These are phyloP conservation scores for Dichetophora obliterata DNA, from an alignment of 2,888 invertebrate genomes.

Conservation along the genomic window DNA sequence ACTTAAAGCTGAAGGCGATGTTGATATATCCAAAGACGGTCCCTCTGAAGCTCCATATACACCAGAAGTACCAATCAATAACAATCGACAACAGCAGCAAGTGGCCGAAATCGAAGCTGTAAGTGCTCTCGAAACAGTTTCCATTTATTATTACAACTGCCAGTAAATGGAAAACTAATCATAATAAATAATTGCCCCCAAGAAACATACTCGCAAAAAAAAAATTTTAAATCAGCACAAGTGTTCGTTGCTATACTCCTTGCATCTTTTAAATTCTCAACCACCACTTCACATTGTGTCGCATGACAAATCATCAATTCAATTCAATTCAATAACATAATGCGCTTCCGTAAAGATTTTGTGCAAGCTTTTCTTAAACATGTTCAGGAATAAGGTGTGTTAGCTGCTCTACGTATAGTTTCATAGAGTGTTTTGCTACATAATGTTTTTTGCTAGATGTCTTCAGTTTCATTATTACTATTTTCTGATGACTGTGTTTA, in stretches of 20 bases:
- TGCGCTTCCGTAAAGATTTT: too few species aligned
- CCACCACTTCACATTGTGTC: too few species aligned
- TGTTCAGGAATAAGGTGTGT: too few species aligned
- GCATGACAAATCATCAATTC: too few species aligned
- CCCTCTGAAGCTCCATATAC: conserved; percentile 43
- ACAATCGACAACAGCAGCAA: conserved; percentile 51
- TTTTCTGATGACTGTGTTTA: too few species aligned
- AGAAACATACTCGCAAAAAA: background rate
- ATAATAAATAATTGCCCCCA: background rate
- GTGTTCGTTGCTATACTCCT: background rate
- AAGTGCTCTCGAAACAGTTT: conserved; percentile 50
- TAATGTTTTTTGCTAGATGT: too few species aligned
- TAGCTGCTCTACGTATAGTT: too few species aligned
- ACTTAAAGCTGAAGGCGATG: conserved; percentile 65
- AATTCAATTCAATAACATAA: too few species aligned
- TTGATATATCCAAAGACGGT: conserved; percentile 61
- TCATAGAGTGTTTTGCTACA: too few species aligned
- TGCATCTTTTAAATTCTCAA: too few species aligned
- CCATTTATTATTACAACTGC: conserved; percentile 46
- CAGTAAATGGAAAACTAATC: conserved; percentile 42
- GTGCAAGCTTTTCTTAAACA: too few species aligned
- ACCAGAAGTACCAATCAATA: conserved; percentile 47
- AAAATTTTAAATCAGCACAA: background rate
- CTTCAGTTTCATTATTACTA: too few species aligned
- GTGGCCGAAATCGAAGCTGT: conserved; percentile 51